phyloP scores from a whole-genome alignment of 2,113 vertebrate genomes.

The Syrmaticus mikado region DNA sequence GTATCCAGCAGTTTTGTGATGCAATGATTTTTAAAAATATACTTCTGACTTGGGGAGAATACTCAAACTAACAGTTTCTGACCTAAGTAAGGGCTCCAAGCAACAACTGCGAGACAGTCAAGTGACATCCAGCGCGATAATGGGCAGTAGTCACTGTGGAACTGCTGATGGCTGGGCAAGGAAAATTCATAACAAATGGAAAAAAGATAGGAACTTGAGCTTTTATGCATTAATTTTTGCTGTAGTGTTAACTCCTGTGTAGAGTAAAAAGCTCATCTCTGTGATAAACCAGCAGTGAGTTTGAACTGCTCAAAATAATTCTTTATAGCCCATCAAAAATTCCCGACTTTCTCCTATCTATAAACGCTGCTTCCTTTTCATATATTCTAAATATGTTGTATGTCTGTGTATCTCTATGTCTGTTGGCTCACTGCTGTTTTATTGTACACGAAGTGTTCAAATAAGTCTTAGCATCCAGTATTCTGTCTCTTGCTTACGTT shows the following conservation, averaged over 20 bases:
- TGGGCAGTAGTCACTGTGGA: neutral
- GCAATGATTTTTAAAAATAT: slow-evolving; percentile 35
- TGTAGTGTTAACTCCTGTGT: neutral
- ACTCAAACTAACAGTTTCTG: slow-evolving; percentile 29
- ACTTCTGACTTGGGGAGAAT: neutral
- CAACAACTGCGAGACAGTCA: neutral
- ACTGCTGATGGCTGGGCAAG: neutral
- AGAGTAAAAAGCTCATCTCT: neutral
- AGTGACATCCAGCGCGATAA: neutral
- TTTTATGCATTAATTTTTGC: neutral
- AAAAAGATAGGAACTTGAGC: neutral
- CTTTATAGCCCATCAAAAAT: neutral
- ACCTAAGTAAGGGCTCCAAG: neutral
- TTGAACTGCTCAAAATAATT: neutral
- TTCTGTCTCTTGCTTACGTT: neutral
- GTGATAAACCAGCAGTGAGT: neutral
- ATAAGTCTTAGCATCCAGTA: neutral
- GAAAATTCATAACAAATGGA: neutral
- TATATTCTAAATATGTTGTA: neutral
- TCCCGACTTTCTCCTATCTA: neutral
- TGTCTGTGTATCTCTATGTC: neutral
- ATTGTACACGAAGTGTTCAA: neutral
- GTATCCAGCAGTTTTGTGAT: slow-evolving; percentile 2
- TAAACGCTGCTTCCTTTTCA: neutral
- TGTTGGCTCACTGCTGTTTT: neutral